A percentile compares a stretch with the other conserved stretches of the same genome.
phyloP scores from a whole-genome alignment of 2,113 vertebrate species.

The Cyprinodon tularosa region DNA sequence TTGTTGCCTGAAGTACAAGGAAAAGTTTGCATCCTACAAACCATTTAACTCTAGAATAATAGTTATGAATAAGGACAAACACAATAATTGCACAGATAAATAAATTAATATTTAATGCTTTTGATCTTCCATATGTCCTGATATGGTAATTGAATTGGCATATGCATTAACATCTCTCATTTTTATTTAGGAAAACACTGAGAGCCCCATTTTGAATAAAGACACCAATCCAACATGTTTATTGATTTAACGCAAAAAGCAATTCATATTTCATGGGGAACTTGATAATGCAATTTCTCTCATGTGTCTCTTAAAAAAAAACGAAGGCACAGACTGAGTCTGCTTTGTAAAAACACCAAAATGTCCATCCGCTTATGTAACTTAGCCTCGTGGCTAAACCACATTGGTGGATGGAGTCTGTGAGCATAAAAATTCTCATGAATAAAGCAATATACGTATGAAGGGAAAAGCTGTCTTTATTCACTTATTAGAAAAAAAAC shows the following conservation, averaged over 20 bases:
- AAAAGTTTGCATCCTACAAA: slow-evolving; percentile 19
- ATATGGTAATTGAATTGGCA: not conserved
- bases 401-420: slow-evolving; percentile 36
- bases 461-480: not conserved
- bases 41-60: slow-evolving; percentile 18
- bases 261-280: slow-evolving; percentile 25
- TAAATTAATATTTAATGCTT: not conserved
- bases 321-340: slow-evolving; percentile 23
- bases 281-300: slow-evolving; percentile 26
- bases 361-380: slow-evolving; percentile 63
- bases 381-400: slow-evolving; percentile 41
- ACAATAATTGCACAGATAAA: not conserved
- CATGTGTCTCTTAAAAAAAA: slow-evolving; percentile 22
- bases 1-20: slow-evolving; percentile 40
- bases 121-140: not conserved
- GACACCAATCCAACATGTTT: slow-evolving; percentile 12
- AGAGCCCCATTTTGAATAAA: not conserved
- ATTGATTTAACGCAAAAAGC: slow-evolving; percentile 15
- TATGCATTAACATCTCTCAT: not conserved
- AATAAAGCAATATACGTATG: slow-evolving; percentile 3
- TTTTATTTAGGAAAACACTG: slow-evolving; percentile 14
- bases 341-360: slow-evolving; percentile 40
- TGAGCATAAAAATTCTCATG: slow-evolving; percentile 24
- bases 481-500: not conserved
- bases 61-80: not conserved